These are phyloP conservation scores for Pammene aurita DNA, from an alignment of 2,888 invertebrate genomes.

Conservation along the genomic window DNA sequence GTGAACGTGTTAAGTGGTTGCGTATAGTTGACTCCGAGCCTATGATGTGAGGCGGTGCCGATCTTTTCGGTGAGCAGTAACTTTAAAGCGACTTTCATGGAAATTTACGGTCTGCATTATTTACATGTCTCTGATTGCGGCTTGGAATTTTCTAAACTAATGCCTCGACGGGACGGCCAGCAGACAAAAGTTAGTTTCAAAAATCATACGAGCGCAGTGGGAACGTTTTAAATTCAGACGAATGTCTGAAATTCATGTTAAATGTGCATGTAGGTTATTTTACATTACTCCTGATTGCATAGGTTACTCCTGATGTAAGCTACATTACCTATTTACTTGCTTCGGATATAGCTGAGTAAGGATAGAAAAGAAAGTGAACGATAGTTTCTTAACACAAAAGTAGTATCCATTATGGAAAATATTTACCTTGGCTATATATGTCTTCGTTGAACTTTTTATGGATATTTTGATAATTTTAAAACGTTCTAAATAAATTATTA, in stretches of 20 bases:
- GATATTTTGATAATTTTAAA: too few species aligned
- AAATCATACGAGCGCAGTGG: constrained; percentile 64
- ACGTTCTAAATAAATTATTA: too few species aligned
- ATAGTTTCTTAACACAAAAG: too few species aligned
- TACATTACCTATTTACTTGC: neutral
- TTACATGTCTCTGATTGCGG: constrained; percentile 10
- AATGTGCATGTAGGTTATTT: constrained; percentile 15
- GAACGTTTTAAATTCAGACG: constrained; percentile 66
- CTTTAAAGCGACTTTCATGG: neutral
- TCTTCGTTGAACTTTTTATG: too few species aligned
- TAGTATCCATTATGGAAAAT: too few species aligned
- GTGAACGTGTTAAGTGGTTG: too few species aligned
- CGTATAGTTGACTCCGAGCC: too few species aligned
- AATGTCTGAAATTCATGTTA: constrained; percentile 52
- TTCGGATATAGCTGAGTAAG: neutral
- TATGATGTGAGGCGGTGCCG: too few species aligned
- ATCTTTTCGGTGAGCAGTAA: neutral
- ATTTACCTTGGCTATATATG: too few species aligned
- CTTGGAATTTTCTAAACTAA: constrained; percentile 55
- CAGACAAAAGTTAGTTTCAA: constrained; percentile 68
- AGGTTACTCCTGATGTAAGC: neutral
- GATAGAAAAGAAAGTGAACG: neutral
- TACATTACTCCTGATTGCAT: constrained; percentile 18
- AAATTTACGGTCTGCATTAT: neutral
- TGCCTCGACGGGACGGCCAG: constrained; percentile 60